phyloP scores from a whole-genome alignment of 2,888 invertebrate genomes.

The Operophtera brumata region DNA sequence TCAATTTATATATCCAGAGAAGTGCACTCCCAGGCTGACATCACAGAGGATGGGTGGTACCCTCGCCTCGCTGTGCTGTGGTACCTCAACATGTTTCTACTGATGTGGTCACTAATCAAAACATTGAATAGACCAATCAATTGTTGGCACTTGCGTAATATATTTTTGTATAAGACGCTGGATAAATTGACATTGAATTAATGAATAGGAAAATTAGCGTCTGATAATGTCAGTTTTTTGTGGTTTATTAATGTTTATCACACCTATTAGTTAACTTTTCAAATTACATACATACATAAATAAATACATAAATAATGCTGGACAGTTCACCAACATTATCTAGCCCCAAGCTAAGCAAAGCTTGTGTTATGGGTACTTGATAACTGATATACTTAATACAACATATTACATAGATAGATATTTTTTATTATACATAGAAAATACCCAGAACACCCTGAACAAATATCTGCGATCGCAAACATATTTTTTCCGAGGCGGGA shows the following conservation, averaged over 20 bases:
- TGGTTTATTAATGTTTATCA: neutral
- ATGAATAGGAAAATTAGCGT: neutral
- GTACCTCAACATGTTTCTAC: conserved; percentile 53
- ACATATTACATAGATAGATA: too few species aligned
- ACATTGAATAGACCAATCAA: conserved; percentile 34
- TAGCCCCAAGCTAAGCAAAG: too few species aligned
- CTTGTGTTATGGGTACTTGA: too few species aligned
- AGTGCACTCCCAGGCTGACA: conserved; percentile 71
- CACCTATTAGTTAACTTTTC: neutral
- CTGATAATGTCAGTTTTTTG: neutral
- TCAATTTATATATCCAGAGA: conserved; percentile 72
- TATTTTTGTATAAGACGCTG: conserved; percentile 10
- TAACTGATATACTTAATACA: too few species aligned
- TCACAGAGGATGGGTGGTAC: conserved; percentile 64
- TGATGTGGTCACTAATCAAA: conserved; percentile 41
- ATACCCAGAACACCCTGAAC: too few species aligned
- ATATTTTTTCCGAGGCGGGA: too few species aligned
- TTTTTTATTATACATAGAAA: too few species aligned
- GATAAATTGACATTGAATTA: neutral
- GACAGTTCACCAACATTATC: too few species aligned
- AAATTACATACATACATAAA: too few species aligned
- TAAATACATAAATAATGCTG: too few species aligned
- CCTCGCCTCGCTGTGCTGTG: conserved; percentile 40
- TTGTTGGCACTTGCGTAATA: conserved; percentile 25
- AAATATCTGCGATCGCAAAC: too few species aligned